Conservation (phyloP, 2,888 invertebrate genomes). For the Lithophane semibrunnea region DNA sequence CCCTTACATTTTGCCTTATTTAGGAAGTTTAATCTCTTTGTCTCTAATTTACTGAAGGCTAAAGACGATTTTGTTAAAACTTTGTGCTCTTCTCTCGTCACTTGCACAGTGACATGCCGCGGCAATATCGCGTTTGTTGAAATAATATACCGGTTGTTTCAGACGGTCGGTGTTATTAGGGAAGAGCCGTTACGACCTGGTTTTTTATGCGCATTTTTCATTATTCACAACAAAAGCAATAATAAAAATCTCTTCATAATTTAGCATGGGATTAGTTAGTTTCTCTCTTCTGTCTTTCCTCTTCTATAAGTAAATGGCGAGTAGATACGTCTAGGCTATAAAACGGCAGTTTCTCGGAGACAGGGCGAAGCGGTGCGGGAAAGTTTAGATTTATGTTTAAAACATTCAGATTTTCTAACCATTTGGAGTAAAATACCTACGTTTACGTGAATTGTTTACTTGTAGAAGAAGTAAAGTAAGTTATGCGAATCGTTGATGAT, state of each 20-base stretch:
- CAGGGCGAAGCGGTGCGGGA: conserved; percentile 44
- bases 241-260: neutral
- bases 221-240: neutral
- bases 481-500: conserved; percentile 17
- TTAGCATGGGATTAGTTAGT: neutral
- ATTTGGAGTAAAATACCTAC: conserved; percentile 17
- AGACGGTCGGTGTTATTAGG: conserved; percentile 36
- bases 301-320: conserved; percentile 47
- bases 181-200: conserved; percentile 12
- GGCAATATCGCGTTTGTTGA: conserved; percentile 45
- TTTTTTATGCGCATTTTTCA: conserved; percentile 18
- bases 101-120: conserved; percentile 24
- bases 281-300: conserved; percentile 3
- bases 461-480: conserved; percentile 8
- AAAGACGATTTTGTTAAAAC: conserved; percentile 40
- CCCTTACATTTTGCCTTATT: conserved; percentile 55
- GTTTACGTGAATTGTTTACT: conserved; percentile 28
- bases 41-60: conserved; percentile 50
- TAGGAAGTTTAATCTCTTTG: conserved; percentile 54
- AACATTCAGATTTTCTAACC: conserved; percentile 44
- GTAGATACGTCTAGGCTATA: conserved; percentile 56
- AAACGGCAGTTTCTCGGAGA: conserved; percentile 57
- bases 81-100: conserved; percentile 38
- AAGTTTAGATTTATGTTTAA: conserved; percentile 61
- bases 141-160: conserved; percentile 44